Percentiles rank a stretch among this genome's conserved stretches.
Evolutionary conservation across 1,140 invertebrate genomes (phyloP).

Genomic region (Halictus rubicundus): DNA sequence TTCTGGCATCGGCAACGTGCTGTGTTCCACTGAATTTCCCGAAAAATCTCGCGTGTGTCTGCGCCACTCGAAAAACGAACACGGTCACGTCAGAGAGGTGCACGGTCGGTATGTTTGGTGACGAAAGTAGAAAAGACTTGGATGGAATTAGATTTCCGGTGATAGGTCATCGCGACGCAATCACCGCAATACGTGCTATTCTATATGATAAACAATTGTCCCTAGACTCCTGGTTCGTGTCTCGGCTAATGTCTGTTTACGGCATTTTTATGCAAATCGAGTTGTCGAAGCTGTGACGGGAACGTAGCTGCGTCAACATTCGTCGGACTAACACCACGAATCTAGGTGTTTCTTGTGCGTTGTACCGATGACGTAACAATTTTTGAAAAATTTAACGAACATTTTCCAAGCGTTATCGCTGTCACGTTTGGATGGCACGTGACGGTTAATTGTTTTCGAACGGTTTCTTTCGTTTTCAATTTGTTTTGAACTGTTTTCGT

Average conservation of each 20-base stretch:
- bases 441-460: slow-evolving; percentile 29
- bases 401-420: slow-evolving; percentile 47
- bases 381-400: not conserved
- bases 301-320: slow-evolving; percentile 6
- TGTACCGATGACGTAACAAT: no score
- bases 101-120: slow-evolving; percentile 7
- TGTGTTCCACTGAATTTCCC: not conserved
- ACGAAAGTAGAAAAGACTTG: not conserved
- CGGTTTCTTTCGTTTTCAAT: not conserved
- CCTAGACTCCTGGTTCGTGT: not conserved
- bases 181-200: not conserved
- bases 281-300: not conserved
- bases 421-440: slow-evolving; percentile 35
- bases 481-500: not conserved
- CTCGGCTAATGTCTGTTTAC: not conserved
- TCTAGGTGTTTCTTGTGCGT: no score
- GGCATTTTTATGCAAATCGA: slow-evolving; percentile 20
- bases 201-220: slow-evolving; percentile 32
- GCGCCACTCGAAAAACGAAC: not conserved
- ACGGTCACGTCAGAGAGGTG: not conserved
- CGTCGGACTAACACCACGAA: not conserved
- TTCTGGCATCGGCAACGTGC: not conserved
- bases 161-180: not conserved
- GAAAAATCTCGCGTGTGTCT: not conserved
- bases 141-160: not conserved